Conservation (phyloP, 2,113 vertebrate genomes). For the Bucco capensis region DNA sequence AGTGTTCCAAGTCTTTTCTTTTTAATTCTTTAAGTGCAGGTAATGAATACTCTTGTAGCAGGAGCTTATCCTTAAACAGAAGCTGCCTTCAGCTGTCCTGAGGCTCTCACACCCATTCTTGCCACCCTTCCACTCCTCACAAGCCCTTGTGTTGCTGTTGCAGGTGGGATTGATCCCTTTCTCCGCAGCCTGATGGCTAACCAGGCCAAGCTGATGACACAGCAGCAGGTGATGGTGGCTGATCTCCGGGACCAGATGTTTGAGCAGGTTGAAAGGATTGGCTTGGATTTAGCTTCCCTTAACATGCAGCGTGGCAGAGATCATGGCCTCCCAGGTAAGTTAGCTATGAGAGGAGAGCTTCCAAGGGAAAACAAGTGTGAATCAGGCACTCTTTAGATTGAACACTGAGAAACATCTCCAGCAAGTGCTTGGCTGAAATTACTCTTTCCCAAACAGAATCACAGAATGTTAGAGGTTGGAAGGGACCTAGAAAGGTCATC, state of each 20-base stretch:
- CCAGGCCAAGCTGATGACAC: slow-evolving; percentile 79
- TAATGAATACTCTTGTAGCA: not conserved
- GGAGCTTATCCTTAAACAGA: not conserved
- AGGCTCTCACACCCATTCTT: not conserved
- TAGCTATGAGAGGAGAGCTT: not conserved
- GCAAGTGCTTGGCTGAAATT: not conserved
- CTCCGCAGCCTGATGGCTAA: slow-evolving; percentile 75
- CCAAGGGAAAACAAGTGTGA: not conserved
- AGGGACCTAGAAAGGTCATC: too few species aligned
- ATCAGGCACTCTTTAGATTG: not conserved
- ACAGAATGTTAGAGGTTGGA: too few species aligned
- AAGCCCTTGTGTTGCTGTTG: not conserved
- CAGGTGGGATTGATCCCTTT: slow-evolving; percentile 83
- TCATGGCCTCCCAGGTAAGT: slow-evolving; percentile 79
- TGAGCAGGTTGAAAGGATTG: slow-evolving; percentile 59
- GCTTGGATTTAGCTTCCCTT: slow-evolving; percentile 78
- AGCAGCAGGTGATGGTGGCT: slow-evolving; percentile 80
- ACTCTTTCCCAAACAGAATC: not conserved
- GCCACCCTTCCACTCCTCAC: not conserved
- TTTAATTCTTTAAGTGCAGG: not conserved
- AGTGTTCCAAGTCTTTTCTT: not conserved
- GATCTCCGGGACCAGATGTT: slow-evolving; percentile 83
- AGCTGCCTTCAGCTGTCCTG: not conserved
- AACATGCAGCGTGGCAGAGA: slow-evolving; percentile 84
- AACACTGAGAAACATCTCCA: not conserved